Evolutionary conservation across 2,113 vertebrate genomes (phyloP).

Genomic region (Pavo muticus): DNA sequence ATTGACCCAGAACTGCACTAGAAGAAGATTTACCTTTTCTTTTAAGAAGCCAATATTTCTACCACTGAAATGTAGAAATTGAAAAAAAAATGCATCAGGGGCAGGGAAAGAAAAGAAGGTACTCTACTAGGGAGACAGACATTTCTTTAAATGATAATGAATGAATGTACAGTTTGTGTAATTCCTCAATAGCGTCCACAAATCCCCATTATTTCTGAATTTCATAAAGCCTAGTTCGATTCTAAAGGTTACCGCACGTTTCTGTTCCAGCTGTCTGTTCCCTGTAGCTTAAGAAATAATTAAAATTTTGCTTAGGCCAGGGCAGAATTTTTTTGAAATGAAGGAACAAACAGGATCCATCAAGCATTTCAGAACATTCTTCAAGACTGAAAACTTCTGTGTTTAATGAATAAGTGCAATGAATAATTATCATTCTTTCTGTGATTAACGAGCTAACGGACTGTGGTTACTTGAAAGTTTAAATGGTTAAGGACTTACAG

Average conservation of each 20-base stretch:
- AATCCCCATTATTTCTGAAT: neutral
- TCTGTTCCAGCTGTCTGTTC: neutral
- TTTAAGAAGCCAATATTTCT: neutral
- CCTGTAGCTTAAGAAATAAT: neutral
- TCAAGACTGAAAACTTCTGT: neutral
- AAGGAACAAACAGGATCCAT: neutral
- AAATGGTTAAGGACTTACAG: neutral
- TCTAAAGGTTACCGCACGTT: neutral
- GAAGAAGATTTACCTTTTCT: neutral
- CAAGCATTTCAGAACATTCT: constrained; percentile 19
- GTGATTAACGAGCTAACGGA: neutral
- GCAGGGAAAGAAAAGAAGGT: neutral
- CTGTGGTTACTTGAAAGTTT: neutral
- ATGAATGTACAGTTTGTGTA: neutral
- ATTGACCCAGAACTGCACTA: neutral
- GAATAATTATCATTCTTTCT: neutral
- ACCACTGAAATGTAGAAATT: neutral
- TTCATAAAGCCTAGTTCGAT: neutral
- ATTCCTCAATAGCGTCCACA: neutral
- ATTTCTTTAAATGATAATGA: neutral
- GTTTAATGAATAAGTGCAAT: neutral
- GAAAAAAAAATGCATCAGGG: neutral
- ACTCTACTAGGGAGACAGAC: neutral
- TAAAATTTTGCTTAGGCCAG: neutral
- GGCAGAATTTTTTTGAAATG: neutral